A percentile compares a stretch with the other conserved stretches of the same genome.
Conservation (phyloP, 2,113 vertebrate species). For the Stomatorhinus ivindoensis region DNA sequence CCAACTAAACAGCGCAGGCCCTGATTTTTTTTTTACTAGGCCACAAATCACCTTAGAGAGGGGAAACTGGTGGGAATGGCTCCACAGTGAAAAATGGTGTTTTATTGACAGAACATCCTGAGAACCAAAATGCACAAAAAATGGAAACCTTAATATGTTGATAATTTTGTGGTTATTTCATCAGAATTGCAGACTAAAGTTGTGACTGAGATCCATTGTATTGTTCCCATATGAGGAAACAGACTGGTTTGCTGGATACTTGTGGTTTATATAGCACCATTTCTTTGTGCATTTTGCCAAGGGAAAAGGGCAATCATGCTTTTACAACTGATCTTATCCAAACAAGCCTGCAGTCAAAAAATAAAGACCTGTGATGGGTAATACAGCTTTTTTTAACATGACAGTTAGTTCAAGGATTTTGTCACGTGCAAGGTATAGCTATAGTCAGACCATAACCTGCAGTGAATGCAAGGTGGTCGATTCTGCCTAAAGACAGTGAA, state of each 20-base stretch:
- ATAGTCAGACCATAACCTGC: not conserved
- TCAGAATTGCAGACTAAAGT: not conserved
- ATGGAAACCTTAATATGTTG: slow-evolving; percentile 27
- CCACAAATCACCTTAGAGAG: slow-evolving; percentile 38
- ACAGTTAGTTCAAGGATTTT: not conserved
- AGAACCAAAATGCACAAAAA: slow-evolving; percentile 33
- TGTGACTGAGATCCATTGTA: not conserved
- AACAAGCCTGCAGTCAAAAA: slow-evolving; percentile 20
- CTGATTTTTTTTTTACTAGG: slow-evolving; percentile 32
- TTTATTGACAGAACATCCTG: slow-evolving; percentile 16
- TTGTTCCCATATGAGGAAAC: not conserved
- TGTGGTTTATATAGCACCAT: not conserved
- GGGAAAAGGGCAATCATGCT: slow-evolving; percentile 13
- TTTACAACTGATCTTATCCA: slow-evolving; percentile 27
- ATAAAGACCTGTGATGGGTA: not conserved
- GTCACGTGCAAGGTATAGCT: not conserved
- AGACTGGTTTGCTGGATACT: not conserved
- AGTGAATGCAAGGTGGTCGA: not conserved
- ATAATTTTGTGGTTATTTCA: slow-evolving; percentile 37
- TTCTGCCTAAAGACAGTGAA: not conserved
- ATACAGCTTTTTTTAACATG: not conserved
- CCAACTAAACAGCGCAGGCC: slow-evolving; percentile 27
- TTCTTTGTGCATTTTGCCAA: slow-evolving; percentile 17
- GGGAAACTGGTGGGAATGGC: slow-evolving; percentile 22
- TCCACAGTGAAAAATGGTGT: slow-evolving; percentile 26